Percentiles rank a stretch among this genome's conserved stretches.
Evolutionary conservation across 2,888 invertebrate genomes (phyloP).

Genomic region (Vannuccia rotundouncinata): DNA sequence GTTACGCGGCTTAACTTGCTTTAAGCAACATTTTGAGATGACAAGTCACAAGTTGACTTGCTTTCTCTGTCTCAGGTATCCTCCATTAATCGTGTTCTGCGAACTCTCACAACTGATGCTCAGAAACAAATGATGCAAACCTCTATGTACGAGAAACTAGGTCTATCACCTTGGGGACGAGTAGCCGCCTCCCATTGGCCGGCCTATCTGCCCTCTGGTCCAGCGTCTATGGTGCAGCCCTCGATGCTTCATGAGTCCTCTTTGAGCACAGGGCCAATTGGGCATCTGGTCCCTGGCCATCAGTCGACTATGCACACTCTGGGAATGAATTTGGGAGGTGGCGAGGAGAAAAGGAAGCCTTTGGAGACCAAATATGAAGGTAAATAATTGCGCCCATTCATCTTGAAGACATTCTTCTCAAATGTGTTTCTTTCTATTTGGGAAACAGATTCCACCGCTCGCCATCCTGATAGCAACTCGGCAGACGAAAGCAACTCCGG

Average conservation of each 20-base stretch:
- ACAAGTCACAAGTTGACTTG: too few species aligned
- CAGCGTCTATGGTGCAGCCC: constrained; percentile 59
- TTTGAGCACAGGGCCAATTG: not conserved
- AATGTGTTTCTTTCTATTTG: not conserved
- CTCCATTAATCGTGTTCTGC: constrained; percentile 85
- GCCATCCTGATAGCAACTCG: not conserved
- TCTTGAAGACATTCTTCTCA: too few species aligned
- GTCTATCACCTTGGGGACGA: constrained; percentile 57
- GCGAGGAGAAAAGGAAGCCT: not conserved
- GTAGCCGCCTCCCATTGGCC: constrained; percentile 57
- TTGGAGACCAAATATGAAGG: not conserved
- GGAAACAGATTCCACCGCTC: not conserved
- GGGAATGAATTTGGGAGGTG: not conserved
- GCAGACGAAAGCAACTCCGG: not conserved
- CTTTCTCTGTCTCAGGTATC: constrained; percentile 80
- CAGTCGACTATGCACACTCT: not conserved
- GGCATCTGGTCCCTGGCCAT: not conserved
- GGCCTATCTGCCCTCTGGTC: constrained; percentile 81
- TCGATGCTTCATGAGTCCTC: not conserved
- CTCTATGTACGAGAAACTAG: constrained; percentile 66
- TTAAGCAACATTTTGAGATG: too few species aligned
- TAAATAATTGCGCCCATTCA: not conserved
- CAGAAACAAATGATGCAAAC: constrained; percentile 61
- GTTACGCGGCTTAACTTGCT: too few species aligned
- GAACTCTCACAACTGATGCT: constrained; percentile 82